These are phyloP conservation scores for Cardiocondyla obscurior DNA, from an alignment of 1,140 invertebrate genomes.

Conservation along the genomic window DNA sequence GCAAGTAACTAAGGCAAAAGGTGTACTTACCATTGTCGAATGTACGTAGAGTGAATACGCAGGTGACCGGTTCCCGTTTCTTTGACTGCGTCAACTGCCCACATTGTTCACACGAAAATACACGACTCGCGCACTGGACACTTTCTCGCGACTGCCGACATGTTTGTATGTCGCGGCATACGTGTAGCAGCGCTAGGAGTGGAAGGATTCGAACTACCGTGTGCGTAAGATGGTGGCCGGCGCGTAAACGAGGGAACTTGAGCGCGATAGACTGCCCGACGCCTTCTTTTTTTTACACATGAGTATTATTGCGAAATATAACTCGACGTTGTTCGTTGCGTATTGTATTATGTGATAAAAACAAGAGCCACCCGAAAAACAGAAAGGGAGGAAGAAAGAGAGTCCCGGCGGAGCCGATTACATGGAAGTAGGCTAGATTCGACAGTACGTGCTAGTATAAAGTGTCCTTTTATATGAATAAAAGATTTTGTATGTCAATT, in stretches of 20 bases:
- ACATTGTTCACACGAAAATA: no score
- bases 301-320: conserved; percentile 50
- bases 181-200: no score
- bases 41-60: conserved; percentile 60
- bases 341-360: conserved; percentile 81
- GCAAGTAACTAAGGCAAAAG: conserved; percentile 64
- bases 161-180: no score
- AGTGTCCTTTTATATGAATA: conserved; percentile 83
- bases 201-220: conserved; percentile 58
- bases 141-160: no score
- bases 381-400: neutral
- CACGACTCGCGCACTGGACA: no score
- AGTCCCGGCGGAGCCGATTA: conserved; percentile 74
- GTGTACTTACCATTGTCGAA: conserved; percentile 48
- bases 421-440: conserved; percentile 77
- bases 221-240: conserved; percentile 19
- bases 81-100: conserved; percentile 5
- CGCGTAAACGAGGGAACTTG: conserved; percentile 42
- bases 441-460: conserved; percentile 82
- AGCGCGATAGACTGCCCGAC: conserved; percentile 33
- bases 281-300: neutral
- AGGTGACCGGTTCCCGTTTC: conserved; percentile 62
- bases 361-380: conserved; percentile 71
- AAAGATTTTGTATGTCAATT: conserved; percentile 82
- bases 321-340: conserved; percentile 70